These are phyloP conservation scores for Volucella inanis DNA, from an alignment of 2,888 invertebrate genomes.

Conservation along the genomic window DNA sequence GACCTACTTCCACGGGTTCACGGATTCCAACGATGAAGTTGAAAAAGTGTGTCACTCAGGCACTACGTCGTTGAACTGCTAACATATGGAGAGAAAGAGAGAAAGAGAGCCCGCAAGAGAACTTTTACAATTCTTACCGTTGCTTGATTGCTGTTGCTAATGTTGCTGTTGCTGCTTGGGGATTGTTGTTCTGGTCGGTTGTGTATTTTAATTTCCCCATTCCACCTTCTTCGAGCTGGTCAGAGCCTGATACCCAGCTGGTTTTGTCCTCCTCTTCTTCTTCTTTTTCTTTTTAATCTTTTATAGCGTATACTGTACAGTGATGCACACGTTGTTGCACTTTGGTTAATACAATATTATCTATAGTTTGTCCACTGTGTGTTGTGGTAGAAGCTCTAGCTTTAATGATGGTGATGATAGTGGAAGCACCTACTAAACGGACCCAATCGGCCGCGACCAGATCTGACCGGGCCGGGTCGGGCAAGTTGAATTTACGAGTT, in stretches of 20 bases:
- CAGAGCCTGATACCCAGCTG: slow-evolving; percentile 29
- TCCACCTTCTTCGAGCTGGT: slow-evolving; percentile 49
- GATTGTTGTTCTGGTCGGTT: slow-evolving; percentile 39
- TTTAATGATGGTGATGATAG: slow-evolving; percentile 51
- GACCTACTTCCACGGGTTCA: slow-evolving; percentile 77
- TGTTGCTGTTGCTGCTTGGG: slow-evolving; percentile 26
- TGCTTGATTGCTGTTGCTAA: slow-evolving; percentile 2
- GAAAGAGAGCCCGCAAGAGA: slow-evolving; percentile 36
- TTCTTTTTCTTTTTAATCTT: background rate
- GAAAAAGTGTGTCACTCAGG: slow-evolving; percentile 78
- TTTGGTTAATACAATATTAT: slow-evolving; percentile 37
- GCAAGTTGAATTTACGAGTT: slow-evolving; percentile 68
- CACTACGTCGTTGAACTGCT: slow-evolving; percentile 73
- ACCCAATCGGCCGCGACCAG: slow-evolving; percentile 28
- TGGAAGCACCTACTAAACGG: slow-evolving; percentile 57
- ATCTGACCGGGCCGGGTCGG: background rate
- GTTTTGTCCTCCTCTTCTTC: slow-evolving; percentile 25
- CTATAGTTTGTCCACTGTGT: slow-evolving; percentile 17
- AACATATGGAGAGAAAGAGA: slow-evolving; percentile 4
- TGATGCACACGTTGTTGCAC: slow-evolving; percentile 58
- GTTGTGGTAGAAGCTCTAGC: slow-evolving; percentile 8
- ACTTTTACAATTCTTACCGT: slow-evolving; percentile 72
- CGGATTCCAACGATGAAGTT: slow-evolving; percentile 65
- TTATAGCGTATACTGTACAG: slow-evolving; percentile 23
- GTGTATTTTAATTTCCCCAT: slow-evolving; percentile 66